Conservation (phyloP, 2,113 vertebrate genomes). For the Mugil cephalus region DNA sequence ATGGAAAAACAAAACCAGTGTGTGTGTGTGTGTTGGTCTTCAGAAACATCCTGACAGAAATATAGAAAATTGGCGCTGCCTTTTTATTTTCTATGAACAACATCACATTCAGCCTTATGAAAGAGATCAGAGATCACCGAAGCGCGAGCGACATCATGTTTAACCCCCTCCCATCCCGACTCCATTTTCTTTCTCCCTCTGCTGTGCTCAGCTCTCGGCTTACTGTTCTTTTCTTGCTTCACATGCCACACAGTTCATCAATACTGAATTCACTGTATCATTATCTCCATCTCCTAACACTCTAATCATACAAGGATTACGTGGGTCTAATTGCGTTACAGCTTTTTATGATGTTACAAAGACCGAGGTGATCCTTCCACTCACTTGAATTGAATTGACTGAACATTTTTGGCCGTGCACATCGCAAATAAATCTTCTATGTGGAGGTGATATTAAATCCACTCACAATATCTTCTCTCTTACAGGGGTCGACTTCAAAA, state of each 20-base stretch:
- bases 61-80: neutral
- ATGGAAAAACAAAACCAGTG: neutral
- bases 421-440: neutral
- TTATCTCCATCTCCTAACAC: slow-evolving; percentile 39
- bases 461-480: slow-evolving; percentile 37
- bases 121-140: slow-evolving; percentile 34
- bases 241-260: slow-evolving; percentile 12
- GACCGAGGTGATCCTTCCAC: slow-evolving; percentile 4
- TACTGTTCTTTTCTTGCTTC: neutral
- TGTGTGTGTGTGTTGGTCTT: neutral
- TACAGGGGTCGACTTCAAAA: slow-evolving; percentile 88
- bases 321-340: slow-evolving; percentile 23
- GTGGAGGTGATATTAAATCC: neutral
- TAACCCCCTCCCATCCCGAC: neutral
- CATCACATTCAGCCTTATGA: slow-evolving; percentile 5
- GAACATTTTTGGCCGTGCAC: neutral
- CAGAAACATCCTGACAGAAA: slow-evolving; percentile 7
- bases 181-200: neutral
- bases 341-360: slow-evolving; percentile 49
- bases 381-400: neutral
- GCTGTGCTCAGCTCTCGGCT: neutral
- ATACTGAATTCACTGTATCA: slow-evolving; percentile 29
- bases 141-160: neutral
- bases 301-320: slow-evolving; percentile 26
- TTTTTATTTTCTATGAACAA: slow-evolving; percentile 10